Evolutionary conservation across 2,888 invertebrate species (phyloP), one percentile per base, ranked within the genome.

Genomic region (Agonopterix arenella): DNA sequence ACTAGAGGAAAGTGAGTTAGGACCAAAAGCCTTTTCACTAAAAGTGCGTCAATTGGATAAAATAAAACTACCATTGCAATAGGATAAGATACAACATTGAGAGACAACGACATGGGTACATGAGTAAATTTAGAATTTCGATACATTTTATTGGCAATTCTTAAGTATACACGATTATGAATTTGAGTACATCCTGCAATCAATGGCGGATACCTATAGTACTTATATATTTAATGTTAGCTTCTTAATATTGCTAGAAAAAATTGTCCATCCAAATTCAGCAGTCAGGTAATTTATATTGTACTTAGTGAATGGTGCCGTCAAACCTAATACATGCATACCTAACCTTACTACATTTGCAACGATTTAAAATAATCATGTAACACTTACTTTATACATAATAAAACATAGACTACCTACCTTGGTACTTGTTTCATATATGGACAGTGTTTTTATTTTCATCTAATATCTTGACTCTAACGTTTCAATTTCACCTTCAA

Each of bases 61-160:
- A 69, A 62, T 70, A 28, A 5, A 28, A 28, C 70, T 70, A 67
- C 69, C 75, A 76, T 76, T 70, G 62, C 77, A 77, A 77, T 85
- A 84, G 77, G 72, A 69, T 85, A 83, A 79, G 76, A 67, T 66
- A 69, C 68, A 74, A 80, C 68, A 64, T 70, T 75, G 74, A 71
- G 69, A 76, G 77, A 85, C 85, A 84, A 84, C 84, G 85, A 86
- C 66, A 74, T 68, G 72, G 67, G 66, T 66, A 68, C 70, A 66
- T 64, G 64, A 68, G 51, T 73, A 67, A 66, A 70, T 57, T 65
- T 73, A 73, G 70, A 64, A 57, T 73, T 79, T 76, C 63, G 77
- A 76, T 68, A 66, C 61, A 61, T 62, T 61, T 62, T 76, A 68
- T 79, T 77, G 69, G 72, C 73, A 65, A 66, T 68, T 67, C 72